Base-by-base conservation (phyloP, 1,140 invertebrate species). In the Piezodorus guildinii region DNA sequence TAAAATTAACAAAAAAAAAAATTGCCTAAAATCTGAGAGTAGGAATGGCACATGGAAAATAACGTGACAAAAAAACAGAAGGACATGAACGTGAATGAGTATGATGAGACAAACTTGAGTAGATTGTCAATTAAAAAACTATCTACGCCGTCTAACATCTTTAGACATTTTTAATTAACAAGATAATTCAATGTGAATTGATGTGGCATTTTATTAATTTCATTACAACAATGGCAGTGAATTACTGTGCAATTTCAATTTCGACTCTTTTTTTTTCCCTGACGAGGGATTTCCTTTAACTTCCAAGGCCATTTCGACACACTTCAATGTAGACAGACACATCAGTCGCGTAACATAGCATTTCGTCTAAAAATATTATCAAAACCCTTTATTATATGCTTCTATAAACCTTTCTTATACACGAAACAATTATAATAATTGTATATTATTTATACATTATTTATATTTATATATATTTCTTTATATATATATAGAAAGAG, bases 171-270 rank as follows among this genome's bases (percentile, higher is more conserved):
- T 39, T 39, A 39, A 39, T 39, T 49, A 17, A 49, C n/a, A 21
- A 49, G n/a, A 49, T 49, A 49, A 49, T 49, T 49, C 46, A 49
- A 49, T 49, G 46, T 49, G 46, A 49, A 49, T 49, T 49, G 46
- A 49, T 49, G n/a, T 49, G 19, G n/a, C 19, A 19, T 49, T 49
- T 19, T 21, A 49, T 49, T 19, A 5, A 49, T 49, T 49, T 21
- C 14, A n/a, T 19, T 39, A 39, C 12, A 39, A 39, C 34, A 39
- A 19, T 49, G 46, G 46, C 46, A 49, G 46, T 49, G 46, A 49
- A 49, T n/a, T n/a, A 4, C n/a, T 49, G 46, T 49, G 46, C 46
- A 49, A 49, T 21, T 39, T 19, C 46, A 49, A 49, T 21, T 49
- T 49, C 12, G 6, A 6, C 17, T 10, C 19, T n/a, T 10, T 6